Percentiles rank a stretch among this genome's conserved stretches.
Evolutionary conservation across 2,797 vertebrate species (phyloP).

Genomic region (Buceros bicornis): DNA sequence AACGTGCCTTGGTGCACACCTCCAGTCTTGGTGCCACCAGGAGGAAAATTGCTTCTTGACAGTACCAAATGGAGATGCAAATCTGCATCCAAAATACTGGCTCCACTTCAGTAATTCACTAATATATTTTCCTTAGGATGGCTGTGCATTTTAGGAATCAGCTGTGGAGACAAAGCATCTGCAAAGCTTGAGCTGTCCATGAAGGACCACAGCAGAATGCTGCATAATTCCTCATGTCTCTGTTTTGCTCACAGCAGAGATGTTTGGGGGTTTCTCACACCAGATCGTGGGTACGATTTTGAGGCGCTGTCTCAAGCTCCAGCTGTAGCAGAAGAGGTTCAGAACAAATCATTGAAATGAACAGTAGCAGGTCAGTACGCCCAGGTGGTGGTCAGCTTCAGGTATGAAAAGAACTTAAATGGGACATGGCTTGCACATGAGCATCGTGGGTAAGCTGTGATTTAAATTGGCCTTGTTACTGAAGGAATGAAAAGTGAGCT

Average conservation of each 20-base stretch:
- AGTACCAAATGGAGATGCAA: not conserved
- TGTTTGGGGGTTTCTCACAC: not conserved
- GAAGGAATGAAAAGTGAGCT: not conserved
- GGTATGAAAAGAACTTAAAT: not conserved
- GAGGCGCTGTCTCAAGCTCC: not conserved
- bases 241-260: not conserved
- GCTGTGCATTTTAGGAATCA: not conserved
- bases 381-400: not conserved
- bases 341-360: not conserved
- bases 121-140: not conserved
- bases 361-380: not conserved
- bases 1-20: not conserved
- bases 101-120: not conserved
- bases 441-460: not conserved
- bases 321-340: not conserved
- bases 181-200: not conserved
- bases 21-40: not conserved
- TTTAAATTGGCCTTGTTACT: not conserved
- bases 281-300: not conserved
- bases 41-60: not conserved
- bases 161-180: not conserved
- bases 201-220: not conserved
- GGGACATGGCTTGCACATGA: not conserved
- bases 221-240: not conserved
- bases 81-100: not conserved